Evolutionary conservation across 1,140 invertebrate genomes (phyloP).

Genomic region (Notospermus geniculatus): DNA sequence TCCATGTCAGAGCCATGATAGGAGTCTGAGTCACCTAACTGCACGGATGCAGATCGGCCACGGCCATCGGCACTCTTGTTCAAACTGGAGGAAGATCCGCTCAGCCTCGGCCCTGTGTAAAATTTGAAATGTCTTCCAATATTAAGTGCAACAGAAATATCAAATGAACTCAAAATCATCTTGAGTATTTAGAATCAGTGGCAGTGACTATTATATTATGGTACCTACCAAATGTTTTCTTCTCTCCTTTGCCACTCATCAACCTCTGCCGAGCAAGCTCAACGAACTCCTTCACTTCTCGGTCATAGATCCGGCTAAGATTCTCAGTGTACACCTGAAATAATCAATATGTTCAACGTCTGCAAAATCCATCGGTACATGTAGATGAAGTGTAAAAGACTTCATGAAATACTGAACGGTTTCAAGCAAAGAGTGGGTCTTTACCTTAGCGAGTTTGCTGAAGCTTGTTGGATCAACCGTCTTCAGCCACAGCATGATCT

Average conservation of each 20-base stretch:
- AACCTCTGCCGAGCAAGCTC: constrained; percentile 67
- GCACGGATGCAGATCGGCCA: constrained; percentile 53
- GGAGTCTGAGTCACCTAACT: constrained; percentile 63
- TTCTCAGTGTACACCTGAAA: constrained; percentile 70
- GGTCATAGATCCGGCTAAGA: constrained; percentile 79
- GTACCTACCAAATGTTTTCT: constrained; percentile 33
- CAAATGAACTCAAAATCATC: background rate
- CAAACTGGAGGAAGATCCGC: constrained; percentile 46
- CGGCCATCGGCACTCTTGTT: constrained; percentile 40
- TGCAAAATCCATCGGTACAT: too few species aligned
- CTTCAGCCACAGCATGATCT: constrained; percentile 88
- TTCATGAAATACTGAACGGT: too few species aligned
- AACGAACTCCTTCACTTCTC: constrained; percentile 77
- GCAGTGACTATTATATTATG: too few species aligned
- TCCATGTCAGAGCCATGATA: constrained; percentile 60
- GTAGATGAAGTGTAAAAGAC: too few species aligned
- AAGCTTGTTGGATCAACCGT: constrained; percentile 81
- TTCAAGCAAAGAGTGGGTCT: too few species aligned
- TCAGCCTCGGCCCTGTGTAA: constrained; percentile 45
- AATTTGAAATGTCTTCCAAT: too few species aligned
- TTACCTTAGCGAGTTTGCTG: constrained; percentile 68
- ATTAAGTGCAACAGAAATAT: too few species aligned
- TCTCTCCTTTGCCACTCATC: constrained; percentile 33
- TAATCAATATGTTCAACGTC: too few species aligned
- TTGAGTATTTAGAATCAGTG: too few species aligned